Evolutionary conservation across 1,140 invertebrate genomes (phyloP).

Genomic region (Aphidius ervi): DNA sequence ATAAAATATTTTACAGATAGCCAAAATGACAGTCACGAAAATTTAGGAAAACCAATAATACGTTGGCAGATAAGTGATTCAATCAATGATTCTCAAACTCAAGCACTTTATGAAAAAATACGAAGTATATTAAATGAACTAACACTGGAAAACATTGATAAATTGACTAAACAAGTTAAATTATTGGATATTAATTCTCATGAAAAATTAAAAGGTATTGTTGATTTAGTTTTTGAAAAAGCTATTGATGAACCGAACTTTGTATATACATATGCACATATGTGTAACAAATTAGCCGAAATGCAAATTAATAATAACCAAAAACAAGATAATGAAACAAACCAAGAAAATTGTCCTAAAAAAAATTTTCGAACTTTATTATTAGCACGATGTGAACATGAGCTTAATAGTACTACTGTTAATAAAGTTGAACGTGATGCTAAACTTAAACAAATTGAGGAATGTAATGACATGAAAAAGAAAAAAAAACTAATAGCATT

Average conservation of each 20-base stretch:
- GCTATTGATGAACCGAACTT: constrained; percentile 92
- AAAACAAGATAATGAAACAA: constrained; percentile 19
- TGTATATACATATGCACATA: constrained; percentile 76
- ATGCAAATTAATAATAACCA: constrained; percentile 53
- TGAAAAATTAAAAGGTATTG: constrained; percentile 75
- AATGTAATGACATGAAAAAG: no score
- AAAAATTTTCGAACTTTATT: constrained; percentile 75
- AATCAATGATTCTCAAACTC: constrained; percentile 62
- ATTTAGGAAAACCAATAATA: constrained; percentile 80
- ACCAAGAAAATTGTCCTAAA: constrained; percentile 25
- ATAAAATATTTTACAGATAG: constrained; percentile 24
- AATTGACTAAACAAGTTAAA: constrained; percentile 32
- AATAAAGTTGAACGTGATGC: no score
- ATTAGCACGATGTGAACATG: constrained; percentile 77
- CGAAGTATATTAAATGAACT: constrained; percentile 90
- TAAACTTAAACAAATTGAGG: no score
- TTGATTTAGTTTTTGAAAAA: constrained; percentile 91
- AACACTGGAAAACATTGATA: constrained; percentile 88
- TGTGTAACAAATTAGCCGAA: constrained; percentile 66
- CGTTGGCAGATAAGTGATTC: constrained; percentile 50
- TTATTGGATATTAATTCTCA: constrained; percentile 74
- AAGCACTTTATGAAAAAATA: constrained; percentile 77
- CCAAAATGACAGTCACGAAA: constrained; percentile 48
- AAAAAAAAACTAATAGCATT: no score
- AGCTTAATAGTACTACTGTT: constrained; percentile 67